Conservation (phyloP, 2,888 invertebrate species). For the Geophilus truncorum region DNA sequence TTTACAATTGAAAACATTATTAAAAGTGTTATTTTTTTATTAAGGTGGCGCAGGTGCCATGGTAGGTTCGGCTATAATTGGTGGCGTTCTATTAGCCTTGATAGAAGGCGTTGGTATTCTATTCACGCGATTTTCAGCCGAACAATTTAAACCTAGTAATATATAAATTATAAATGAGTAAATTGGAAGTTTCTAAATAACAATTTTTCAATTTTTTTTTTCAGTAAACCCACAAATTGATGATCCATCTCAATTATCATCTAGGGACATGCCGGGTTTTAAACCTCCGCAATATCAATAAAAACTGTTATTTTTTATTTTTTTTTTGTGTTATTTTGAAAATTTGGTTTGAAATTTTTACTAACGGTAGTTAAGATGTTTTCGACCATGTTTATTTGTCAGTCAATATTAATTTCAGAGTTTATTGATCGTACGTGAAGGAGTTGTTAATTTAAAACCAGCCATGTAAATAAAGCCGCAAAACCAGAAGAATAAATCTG, state of each 20-base stretch:
- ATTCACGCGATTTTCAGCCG: conserved; percentile 84
- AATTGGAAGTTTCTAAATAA: neutral
- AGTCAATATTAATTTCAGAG: neutral
- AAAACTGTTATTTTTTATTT: neutral
- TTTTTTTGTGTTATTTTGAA: too few species aligned
- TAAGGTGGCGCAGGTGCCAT: conserved; percentile 55
- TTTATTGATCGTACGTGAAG: too few species aligned
- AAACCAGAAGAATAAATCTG: too few species aligned
- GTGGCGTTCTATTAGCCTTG: conserved; percentile 87
- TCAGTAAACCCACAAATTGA: conserved; percentile 53
- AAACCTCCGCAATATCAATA: conserved; percentile 33
- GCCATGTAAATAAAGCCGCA: neutral
- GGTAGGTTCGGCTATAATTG: conserved; percentile 89
- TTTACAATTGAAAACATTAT: neutral
- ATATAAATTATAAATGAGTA: neutral
- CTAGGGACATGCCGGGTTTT: conserved; percentile 33
- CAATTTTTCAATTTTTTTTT: neutral
- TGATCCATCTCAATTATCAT: conserved; percentile 37
- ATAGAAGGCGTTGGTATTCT: conserved; percentile 97
- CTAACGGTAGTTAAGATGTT: neutral
- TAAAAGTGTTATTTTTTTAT: conserved; percentile 39
- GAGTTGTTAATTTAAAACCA: too few species aligned
- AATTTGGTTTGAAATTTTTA: neutral
- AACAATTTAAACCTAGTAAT: conserved; percentile 76
- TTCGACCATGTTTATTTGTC: neutral